Evolutionary conservation across 2,888 invertebrate species (phyloP).

Genomic region (Drosophila ezoana): DNA sequence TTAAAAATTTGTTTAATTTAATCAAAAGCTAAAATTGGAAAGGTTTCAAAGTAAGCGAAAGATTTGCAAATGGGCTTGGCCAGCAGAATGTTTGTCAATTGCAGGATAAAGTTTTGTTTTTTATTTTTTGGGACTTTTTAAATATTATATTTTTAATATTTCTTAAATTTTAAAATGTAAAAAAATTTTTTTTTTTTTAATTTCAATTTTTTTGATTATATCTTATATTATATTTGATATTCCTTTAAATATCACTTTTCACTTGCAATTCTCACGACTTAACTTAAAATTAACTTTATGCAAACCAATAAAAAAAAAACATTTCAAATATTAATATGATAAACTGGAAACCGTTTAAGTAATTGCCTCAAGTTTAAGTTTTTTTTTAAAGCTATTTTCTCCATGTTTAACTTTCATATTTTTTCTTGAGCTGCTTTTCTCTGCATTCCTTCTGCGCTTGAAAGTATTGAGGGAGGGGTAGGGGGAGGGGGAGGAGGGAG

Average conservation of each 20-base stretch:
- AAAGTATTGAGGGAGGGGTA: not conserved
- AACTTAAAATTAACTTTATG: no score
- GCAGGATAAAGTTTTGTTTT: not conserved
- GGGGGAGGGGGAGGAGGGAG: not conserved
- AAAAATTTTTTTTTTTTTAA: no score
- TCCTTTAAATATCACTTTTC: no score
- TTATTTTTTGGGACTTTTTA: not conserved
- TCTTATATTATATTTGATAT: no score
- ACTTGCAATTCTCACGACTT: no score
- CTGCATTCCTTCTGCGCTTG: constrained; percentile 22
- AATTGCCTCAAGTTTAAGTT: constrained; percentile 13
- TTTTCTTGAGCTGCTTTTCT: constrained; percentile 33
- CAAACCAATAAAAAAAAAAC: no score
- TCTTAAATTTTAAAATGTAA: no score
- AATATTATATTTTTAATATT: no score
- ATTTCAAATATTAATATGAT: not conserved
- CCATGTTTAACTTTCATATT: constrained; percentile 42
- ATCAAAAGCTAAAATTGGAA: constrained; percentile 33
- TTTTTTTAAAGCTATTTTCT: constrained; percentile 13
- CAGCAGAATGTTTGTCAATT: not conserved
- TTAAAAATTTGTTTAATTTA: constrained; percentile 8
- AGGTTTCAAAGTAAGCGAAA: constrained; percentile 32
- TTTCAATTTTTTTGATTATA: no score
- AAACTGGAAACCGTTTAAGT: constrained; percentile 16
- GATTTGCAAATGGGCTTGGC: constrained; percentile 7